phyloP scores from a whole-genome alignment of 2,888 invertebrate species.

The Bimastos eiseni region DNA sequence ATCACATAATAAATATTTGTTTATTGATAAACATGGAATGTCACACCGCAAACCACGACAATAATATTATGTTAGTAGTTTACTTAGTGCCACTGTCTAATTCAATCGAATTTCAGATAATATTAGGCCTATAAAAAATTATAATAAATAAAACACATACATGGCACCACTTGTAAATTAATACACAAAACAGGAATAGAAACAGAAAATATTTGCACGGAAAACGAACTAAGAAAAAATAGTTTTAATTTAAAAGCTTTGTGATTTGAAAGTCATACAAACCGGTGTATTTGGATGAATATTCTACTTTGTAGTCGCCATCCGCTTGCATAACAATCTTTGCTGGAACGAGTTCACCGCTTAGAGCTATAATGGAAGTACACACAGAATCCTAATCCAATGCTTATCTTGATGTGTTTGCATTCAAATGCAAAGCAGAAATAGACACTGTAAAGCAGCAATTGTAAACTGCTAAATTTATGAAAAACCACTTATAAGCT shows the following conservation, averaged over 20 bases:
- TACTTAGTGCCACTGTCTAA: too few relatives aligned
- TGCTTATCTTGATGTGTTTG: background rate
- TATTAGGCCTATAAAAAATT: too few relatives aligned
- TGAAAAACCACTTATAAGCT: too few relatives aligned
- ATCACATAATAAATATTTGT: too few relatives aligned
- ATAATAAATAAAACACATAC: too few relatives aligned
- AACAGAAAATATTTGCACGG: background rate
- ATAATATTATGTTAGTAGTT: too few relatives aligned
- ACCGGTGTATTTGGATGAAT: slow-evolving; percentile 63
- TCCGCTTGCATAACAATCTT: slow-evolving; percentile 91
- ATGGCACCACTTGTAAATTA: background rate
- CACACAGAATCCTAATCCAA: background rate
- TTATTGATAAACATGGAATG: too few relatives aligned
- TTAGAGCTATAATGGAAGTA: slow-evolving; percentile 59
- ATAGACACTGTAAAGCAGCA: background rate
- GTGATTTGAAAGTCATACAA: background rate
- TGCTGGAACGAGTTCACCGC: slow-evolving; percentile 74
- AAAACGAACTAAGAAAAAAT: background rate
- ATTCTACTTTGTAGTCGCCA: slow-evolving; percentile 91
- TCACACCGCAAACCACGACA: too few relatives aligned
- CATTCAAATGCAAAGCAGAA: background rate
- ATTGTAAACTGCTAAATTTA: too few relatives aligned
- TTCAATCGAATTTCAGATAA: too few relatives aligned
- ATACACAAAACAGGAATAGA: background rate
- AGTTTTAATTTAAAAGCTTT: background rate